Evolutionary conservation across 35 echinoderm and acorn worm genomes (phyloP).

Genomic region (Ptychodera flava): DNA sequence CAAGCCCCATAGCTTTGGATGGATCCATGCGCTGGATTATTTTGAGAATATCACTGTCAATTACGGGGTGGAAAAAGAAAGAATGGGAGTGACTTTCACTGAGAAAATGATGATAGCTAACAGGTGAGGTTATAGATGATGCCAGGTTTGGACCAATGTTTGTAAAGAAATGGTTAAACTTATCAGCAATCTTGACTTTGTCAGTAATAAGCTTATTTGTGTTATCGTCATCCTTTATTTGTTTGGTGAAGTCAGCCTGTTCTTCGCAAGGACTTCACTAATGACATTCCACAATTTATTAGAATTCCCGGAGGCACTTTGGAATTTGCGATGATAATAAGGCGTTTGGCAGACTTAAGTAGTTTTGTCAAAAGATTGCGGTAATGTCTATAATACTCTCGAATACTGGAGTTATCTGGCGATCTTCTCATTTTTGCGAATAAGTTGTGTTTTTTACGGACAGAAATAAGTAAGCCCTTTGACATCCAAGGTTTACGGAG

Average conservation of each 20-base stretch:
- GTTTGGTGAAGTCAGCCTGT: neutral
- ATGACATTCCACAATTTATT: neutral
- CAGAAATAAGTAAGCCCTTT: conserved; percentile 2
- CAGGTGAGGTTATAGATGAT: conserved; percentile 11
- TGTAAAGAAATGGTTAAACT: conserved; percentile 47
- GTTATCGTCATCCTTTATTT: neutral
- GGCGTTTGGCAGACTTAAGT: neutral
- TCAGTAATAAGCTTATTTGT: neutral
- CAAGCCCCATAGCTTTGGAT: neutral
- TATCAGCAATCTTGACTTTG: conserved; percentile 23
- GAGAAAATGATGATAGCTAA: neutral
- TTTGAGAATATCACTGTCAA: conserved; percentile 22
- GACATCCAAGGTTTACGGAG: conserved; percentile 10
- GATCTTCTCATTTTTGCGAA: neutral
- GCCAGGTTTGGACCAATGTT: conserved; percentile 38
- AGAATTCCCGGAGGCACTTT: neutral
- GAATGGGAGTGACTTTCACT: conserved; percentile 5
- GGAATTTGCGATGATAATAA: neutral
- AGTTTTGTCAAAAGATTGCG: neutral
- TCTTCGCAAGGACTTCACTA: neutral
- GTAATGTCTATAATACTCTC: neutral
- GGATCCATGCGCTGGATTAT: conserved; percentile 11
- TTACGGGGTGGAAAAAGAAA: conserved; percentile 27
- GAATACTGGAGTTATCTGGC: neutral
- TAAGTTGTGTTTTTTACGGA: conserved; percentile 9